phyloP scores from a whole-genome alignment of 2,113 vertebrate species.

The Phaethornis superciliosus region DNA sequence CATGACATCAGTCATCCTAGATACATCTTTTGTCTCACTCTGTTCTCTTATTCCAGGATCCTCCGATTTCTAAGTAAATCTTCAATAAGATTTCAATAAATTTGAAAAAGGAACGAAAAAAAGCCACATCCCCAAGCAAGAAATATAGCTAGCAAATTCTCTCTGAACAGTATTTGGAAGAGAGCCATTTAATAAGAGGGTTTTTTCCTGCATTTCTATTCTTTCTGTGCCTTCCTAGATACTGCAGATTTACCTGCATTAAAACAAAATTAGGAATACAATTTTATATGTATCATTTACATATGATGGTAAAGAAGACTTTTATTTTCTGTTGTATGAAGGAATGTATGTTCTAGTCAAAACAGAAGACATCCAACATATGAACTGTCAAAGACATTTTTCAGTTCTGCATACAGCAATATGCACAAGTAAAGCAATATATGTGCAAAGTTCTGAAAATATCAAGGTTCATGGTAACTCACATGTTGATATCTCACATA shows the following conservation, averaged over 20 bases:
- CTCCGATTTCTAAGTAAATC: not conserved
- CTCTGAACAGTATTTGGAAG: not conserved
- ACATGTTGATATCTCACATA: not conserved
- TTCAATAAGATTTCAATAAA: not conserved
- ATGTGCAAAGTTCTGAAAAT: not conserved
- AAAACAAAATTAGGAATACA: not conserved
- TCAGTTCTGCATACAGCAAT: not conserved
- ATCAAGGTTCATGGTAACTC: not conserved
- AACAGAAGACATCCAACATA: not conserved
- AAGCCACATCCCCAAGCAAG: not conserved
- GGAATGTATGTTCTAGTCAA: not conserved
- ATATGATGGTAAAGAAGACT: not conserved
- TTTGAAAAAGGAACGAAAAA: not conserved
- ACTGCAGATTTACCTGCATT: not conserved
- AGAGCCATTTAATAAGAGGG: not conserved
- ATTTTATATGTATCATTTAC: not conserved
- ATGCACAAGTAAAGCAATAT: not conserved
- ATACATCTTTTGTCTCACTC: not conserved
- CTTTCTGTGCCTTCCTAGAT: not conserved
- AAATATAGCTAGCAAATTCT: not conserved
- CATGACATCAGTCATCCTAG: not conserved
- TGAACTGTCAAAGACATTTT: not conserved
- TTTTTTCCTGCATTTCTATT: not conserved
- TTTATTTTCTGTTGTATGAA: not conserved
- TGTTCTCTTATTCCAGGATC: not conserved